Evolutionary conservation across 2,888 invertebrate genomes (phyloP), one percentile per base, ranked within the genome.

Genomic region (Cryptophagus acutangulus): DNA sequence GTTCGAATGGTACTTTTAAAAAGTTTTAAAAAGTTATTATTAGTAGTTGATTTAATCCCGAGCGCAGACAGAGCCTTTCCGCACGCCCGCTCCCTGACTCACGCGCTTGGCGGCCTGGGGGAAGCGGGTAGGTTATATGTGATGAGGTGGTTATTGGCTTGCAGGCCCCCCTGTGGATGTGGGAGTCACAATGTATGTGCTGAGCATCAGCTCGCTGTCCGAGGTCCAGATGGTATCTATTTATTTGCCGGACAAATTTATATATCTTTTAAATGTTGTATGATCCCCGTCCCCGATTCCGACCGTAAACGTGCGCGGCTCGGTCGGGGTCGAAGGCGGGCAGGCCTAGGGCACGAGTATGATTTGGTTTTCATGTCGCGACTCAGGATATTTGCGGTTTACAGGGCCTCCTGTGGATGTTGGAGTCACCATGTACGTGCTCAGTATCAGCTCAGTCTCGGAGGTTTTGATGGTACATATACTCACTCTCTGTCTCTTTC

Each of bases 151-250:
- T 58, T 62, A 52, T 63, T 64, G 63, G 62, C 78, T 84, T 89
- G 74, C 86, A 92, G 92, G 90, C 83, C 86, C 87, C 74, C 91
- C 94, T 71, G 93, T 93, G 76, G 90, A 89, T 76, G 92, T 94
- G 74, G 91, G 91, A 74, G 90, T 93, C 77, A 92, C 93, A 76
- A 91, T 94, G 87, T 92, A 91, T 81, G 92, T 95, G 77, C 87
- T 92, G 78, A 90, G 90, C 79, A 94, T 95, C 83, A 90, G 91
- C 81, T 91, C 92, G 74, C 89, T 95, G 78, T 92, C 92, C 77
- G 93, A 94, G 83, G 93, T 92, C 77, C 85, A 90, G 81, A 93
- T 93, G 92, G 92, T 92, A 86, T 62, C 45, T 41, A 26, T 26
- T 3, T 26, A 37, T 36, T 31, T 36, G 34, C 29, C 41, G 45